Percentiles rank a stretch among this genome's conserved stretches.
Evolutionary conservation across 2,113 vertebrate genomes (phyloP).

Genomic region (Chionomys nivalis): DNA sequence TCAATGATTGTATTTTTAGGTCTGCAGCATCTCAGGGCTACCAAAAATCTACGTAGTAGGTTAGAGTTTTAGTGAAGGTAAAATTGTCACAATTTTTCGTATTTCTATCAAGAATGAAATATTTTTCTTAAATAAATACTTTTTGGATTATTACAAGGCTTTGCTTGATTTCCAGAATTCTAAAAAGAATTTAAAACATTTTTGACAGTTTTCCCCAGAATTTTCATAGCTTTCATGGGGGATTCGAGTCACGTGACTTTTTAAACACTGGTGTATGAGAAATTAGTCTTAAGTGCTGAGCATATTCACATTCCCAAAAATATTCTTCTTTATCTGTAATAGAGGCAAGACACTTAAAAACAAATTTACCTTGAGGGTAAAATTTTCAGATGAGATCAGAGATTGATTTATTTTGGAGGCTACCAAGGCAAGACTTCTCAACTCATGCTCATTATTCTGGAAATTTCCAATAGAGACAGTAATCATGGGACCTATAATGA

Average conservation of each 20-base stretch:
- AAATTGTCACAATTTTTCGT: not conserved
- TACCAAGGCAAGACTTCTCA: not conserved
- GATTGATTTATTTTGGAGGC: constrained; percentile 19
- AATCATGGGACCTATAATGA: not conserved
- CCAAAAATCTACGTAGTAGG: not conserved
- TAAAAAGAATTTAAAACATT: not conserved
- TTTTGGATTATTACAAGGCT: not conserved
- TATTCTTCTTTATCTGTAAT: constrained; percentile 19
- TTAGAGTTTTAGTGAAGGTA: not conserved
- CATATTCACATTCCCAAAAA: constrained; percentile 31
- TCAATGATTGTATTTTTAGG: not conserved
- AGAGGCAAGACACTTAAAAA: not conserved
- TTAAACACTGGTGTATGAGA: not conserved
- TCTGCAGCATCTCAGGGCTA: not conserved
- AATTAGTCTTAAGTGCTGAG: not conserved
- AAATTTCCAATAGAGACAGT: not conserved
- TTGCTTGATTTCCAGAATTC: constrained; percentile 30
- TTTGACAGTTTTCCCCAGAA: not conserved
- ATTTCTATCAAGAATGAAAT: not conserved
- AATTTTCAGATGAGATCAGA: not conserved
- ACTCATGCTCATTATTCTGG: not conserved
- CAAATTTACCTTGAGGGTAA: constrained; percentile 24
- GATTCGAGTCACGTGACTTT: not conserved
- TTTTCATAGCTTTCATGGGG: not conserved
- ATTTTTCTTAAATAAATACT: constrained; percentile 26